phyloP scores from a whole-genome alignment of 1,140 invertebrate species.

The Aporrectodea caliginosa region DNA sequence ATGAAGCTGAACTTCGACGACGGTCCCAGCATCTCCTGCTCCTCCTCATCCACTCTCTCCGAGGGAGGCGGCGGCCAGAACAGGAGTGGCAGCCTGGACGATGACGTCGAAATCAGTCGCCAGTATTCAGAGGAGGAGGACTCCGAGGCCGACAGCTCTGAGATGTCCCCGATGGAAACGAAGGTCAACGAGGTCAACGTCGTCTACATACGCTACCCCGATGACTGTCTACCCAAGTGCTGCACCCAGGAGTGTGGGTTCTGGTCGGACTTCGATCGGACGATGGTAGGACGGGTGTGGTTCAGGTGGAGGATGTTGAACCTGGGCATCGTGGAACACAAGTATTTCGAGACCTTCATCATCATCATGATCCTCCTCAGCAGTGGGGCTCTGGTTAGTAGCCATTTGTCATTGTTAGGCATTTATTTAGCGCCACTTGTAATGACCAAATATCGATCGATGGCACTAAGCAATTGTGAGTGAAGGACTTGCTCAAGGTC shows the following conservation, averaged over 20 bases:
- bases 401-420: too few species aligned
- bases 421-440: too few species aligned
- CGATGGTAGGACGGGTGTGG: slow-evolving; percentile 90
- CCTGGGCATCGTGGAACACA: slow-evolving; percentile 82
- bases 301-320: slow-evolving; percentile 85
- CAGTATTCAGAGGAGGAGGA: background rate
- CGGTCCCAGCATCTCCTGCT: too few species aligned
- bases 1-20: too few species aligned
- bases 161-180: slow-evolving; percentile 28
- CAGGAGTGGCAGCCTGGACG: background rate
- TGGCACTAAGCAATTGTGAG: too few species aligned
- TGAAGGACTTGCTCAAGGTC: too few species aligned
- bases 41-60: background rate
- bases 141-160: slow-evolving; percentile 18
- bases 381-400: slow-evolving; percentile 87
- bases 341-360: slow-evolving; percentile 98
- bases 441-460: too few species aligned
- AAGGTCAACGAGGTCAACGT: slow-evolving; percentile 47
- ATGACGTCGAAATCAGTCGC: slow-evolving; percentile 8
- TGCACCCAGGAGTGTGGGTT: background rate
- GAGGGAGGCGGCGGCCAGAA: background rate
- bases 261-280: slow-evolving; percentile 36
- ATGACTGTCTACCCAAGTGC: slow-evolving; percentile 75
- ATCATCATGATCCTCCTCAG: slow-evolving; percentile 96
- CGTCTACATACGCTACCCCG: slow-evolving; percentile 64